Conservation (phyloP, 2,797 vertebrate genomes). For the Eurystomus glaucurus region DNA sequence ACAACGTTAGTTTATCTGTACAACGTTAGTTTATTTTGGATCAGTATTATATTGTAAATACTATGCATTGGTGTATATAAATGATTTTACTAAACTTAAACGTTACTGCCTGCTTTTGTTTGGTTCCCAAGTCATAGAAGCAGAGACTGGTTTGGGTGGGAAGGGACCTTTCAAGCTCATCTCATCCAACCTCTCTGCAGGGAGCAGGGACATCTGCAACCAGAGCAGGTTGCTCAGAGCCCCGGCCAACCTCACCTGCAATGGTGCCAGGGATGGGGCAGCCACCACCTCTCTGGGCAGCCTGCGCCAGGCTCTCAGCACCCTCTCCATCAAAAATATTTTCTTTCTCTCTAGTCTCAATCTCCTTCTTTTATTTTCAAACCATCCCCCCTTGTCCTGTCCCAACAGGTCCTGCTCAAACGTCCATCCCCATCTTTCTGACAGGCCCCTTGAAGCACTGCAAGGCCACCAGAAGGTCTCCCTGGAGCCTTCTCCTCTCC, state of each 20-base stretch:
- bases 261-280: no score
- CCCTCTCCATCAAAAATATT: no score
- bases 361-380: no score
- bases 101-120: constrained; percentile 53
- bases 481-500: no score
- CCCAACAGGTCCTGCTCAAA: no score
- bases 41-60: constrained; percentile 84
- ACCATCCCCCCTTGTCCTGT: no score
- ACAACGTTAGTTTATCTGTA: constrained; percentile 45
- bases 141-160: background rate
- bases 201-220: background rate
- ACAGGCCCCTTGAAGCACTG: no score
- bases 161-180: background rate
- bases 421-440: no score
- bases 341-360: no score
- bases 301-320: no score
- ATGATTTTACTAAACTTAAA: constrained; percentile 81
- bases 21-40: constrained; percentile 58
- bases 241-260: background rate
- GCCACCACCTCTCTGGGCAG: no score
- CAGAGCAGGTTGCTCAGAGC: background rate
- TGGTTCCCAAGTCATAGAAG: background rate
- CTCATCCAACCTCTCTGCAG: background rate
- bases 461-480: no score
- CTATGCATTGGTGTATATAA: constrained; percentile 78